Base-by-base conservation (phyloP, 2,113 vertebrate genomes). In the Raja brachyura region DNA sequence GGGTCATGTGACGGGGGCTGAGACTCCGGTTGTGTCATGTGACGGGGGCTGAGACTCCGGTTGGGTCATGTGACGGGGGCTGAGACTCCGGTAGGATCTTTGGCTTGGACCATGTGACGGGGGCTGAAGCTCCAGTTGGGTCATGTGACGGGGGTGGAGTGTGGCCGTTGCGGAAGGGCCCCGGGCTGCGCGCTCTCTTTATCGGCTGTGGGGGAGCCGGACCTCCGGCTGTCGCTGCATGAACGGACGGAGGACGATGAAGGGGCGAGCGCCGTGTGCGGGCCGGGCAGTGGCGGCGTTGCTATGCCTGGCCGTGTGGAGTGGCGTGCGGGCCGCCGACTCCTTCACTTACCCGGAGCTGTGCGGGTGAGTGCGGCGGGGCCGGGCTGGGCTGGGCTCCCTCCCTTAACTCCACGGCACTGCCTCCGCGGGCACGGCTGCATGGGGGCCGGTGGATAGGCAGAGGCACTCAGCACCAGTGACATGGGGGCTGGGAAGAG, bases 321-420 rank as follows among this genome's bases (percentile, higher is more conserved):
- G 33, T 25, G 59, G 59, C 13, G 83, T 2, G 59, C 28, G 31
- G 31, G 88, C 88, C 31, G 33, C 5, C 31, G 66, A 25, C 16
- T 14, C 18, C 20, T 48, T 48, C 18, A 25, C 0, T 13, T 73
- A 92, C 63, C 61, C 66, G 88, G 88, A 68, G 16, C 88, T 92
- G 20, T 92, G 88, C 66, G 88, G 88, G 88, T 92, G 88, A 92
- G 88, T 92, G 3, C 16, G 22, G 16, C 63, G 14, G n/a, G 61
- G 22, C 3, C 3, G 39, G 39, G 39, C 39, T 48, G 39, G 22
- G 20, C 6, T 20, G 18, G 31, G 18, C 16, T 8, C 22, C 81
- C 22, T 25, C 48, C 22, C 48, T 22, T 2, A 7, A 0, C 5
- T 11, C 54, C 81, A 48, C 39, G 39, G 39, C 39, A 48, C 39